Evolutionary conservation across 2,113 vertebrate species (phyloP).

Genomic region (Chaenogobius annularis): DNA sequence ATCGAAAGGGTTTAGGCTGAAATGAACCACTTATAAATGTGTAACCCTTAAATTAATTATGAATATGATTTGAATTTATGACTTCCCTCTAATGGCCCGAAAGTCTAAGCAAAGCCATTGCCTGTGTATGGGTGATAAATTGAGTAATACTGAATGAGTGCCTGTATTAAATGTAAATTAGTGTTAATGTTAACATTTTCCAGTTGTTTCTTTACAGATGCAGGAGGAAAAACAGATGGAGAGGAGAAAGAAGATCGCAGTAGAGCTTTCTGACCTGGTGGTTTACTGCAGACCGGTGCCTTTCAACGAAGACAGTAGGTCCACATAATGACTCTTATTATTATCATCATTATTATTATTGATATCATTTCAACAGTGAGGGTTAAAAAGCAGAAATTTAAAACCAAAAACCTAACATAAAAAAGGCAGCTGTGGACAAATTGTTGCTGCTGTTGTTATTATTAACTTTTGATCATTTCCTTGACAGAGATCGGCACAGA

Average conservation of each 20-base stretch:
- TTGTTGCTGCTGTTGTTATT: neutral
- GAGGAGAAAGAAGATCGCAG: conserved; percentile 79
- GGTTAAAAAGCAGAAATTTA: no score
- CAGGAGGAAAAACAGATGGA: conserved; percentile 83
- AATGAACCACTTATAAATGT: no score
- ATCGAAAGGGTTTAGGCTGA: no score
- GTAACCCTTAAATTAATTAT: no score
- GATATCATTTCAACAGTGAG: no score
- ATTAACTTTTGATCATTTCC: neutral
- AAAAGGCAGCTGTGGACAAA: no score
- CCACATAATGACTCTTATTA: neutral
- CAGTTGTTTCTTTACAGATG: conserved; percentile 68
- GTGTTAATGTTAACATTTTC: neutral
- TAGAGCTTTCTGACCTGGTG: conserved; percentile 79
- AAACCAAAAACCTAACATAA: no score
- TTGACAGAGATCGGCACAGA: conserved; percentile 78
- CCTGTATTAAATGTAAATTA: no score
- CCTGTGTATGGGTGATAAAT: no score
- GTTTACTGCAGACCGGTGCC: conserved; percentile 80
- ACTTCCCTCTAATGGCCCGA: neutral
- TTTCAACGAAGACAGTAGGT: conserved; percentile 80
- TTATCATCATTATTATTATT: no score
- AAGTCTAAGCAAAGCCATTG: no score
- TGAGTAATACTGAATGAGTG: no score
- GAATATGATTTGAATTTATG: neutral